Base-by-base conservation (phyloP, 2,888 invertebrate genomes). In the Drosophila demipolita region DNA sequence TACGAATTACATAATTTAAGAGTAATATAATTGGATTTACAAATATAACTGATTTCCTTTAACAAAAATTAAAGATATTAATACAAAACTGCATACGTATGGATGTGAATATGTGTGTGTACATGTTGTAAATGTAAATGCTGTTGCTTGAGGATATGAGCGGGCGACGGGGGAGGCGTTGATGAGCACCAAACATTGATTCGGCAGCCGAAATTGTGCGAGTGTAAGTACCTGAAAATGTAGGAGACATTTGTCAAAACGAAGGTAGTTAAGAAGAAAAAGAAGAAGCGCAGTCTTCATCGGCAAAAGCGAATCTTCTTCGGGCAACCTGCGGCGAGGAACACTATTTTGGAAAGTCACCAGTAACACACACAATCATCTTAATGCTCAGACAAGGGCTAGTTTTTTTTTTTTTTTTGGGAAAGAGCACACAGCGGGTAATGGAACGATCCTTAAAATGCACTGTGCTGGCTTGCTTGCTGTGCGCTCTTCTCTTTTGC, bases 391-490 rank as follows among this genome's bases (percentile, higher is more conserved):
- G 38, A n/a, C 23, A 23, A 9, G 23, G 45, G 26, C 50, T 50
- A 60, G 29, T 7, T 23, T 17, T 38, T 15, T 15, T 45, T 45
- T 23, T 23, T 7, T 12, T n/a, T 59, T 36, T 26, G 26, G 26
- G 55, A 63, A 49, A 71, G 62, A 61, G 45, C 23, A 50, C 71
- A 60, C 83, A 87, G 85, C 79, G 78, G 87, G 82, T 23, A 69
- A 57, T 59, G 58, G 17, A 72, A 42, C 54, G 53, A 55, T 52
- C 60, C 55, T 82, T 53, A 50, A 68, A 83, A 65, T 71, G 63
- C 65, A 12, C 20, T 20, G 45, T 3, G 45, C 20, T 23, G 45
- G 7, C 45, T 45, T 23, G 64, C 66, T 66, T 62, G 73, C 80
- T 65, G 73, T 64, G 73, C 69, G 62, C 71, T 66, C 58, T 65